phyloP scores from a whole-genome alignment of 1,140 invertebrate species.

The Zeugodacus cucurbitae region DNA sequence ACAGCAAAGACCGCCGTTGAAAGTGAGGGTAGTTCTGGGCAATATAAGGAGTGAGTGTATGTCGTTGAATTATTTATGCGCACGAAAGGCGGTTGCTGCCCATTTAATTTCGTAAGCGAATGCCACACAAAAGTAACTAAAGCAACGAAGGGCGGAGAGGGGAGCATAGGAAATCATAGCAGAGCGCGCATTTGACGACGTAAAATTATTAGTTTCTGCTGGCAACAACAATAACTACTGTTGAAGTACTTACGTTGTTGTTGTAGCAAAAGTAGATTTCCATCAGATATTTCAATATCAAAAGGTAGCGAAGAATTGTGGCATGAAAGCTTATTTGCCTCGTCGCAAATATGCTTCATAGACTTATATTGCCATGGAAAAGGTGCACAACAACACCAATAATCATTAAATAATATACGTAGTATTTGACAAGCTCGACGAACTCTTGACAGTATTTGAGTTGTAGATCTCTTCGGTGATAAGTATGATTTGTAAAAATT shows the following conservation, averaged over 20 bases:
- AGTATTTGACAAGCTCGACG: neutral
- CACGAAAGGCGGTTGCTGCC: neutral
- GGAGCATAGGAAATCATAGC: neutral
- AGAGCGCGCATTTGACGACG: neutral
- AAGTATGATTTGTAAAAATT: neutral
- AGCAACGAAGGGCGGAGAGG: neutral
- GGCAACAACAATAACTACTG: neutral
- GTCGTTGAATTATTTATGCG: neutral
- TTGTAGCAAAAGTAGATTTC: neutral
- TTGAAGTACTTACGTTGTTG: neutral
- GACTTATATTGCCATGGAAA: neutral
- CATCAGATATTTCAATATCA: neutral
- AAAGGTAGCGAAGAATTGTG: neutral
- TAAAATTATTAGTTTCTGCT: neutral
- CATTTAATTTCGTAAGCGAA: neutral
- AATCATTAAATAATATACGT: neutral
- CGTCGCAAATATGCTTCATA: neutral
- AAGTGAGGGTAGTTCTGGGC: neutral
- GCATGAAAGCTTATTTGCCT: neutral
- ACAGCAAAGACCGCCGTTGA: neutral
- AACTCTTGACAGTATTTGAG: neutral
- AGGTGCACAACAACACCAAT: neutral
- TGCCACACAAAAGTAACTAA: neutral
- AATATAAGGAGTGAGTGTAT: neutral
- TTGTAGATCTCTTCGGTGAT: slow-evolving; percentile 22